Conservation (phyloP, 2,113 vertebrate genomes). For the Hippocampus guttulatus region DNA sequence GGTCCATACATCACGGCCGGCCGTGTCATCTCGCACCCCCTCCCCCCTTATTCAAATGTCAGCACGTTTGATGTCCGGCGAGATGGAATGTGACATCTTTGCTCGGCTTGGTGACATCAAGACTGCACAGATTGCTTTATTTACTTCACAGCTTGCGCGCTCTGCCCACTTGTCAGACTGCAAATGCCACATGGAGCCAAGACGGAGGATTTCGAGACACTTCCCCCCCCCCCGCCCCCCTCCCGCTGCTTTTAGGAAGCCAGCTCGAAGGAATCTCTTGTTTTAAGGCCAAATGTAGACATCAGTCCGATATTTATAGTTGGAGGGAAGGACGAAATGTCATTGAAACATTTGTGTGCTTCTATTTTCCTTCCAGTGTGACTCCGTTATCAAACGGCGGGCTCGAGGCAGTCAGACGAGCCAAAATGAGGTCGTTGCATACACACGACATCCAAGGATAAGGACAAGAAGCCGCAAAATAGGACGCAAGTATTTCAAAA, state of each 20-base stretch:
- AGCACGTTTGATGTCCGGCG: slow-evolving; percentile 47
- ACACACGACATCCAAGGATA: slow-evolving; percentile 36
- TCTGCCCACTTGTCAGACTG: slow-evolving; percentile 28
- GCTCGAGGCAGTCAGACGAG: slow-evolving; percentile 21
- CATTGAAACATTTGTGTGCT: background rate
- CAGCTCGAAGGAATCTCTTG: slow-evolving; percentile 11
- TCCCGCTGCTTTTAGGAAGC: background rate
- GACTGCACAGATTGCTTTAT: slow-evolving; percentile 49
- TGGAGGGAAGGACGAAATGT: background rate
- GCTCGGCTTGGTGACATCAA: slow-evolving; percentile 3
- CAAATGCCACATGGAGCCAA: slow-evolving; percentile 27
- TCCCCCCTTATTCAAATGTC: slow-evolving; percentile 29
- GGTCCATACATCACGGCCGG: slow-evolving; percentile 47
- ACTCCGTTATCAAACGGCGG: slow-evolving; percentile 16
- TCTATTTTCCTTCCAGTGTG: background rate
- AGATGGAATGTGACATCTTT: slow-evolving; percentile 51
- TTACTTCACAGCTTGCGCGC: slow-evolving; percentile 41
- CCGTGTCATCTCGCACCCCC: slow-evolving; percentile 29
- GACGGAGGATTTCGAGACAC: slow-evolving; percentile 25
- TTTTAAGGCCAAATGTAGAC: slow-evolving; percentile 18
- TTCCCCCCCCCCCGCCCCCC: no score
- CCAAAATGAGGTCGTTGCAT: slow-evolving; percentile 15
- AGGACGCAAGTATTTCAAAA: background rate
- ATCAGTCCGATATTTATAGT: slow-evolving; percentile 10
- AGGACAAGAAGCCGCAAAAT: background rate